phyloP scores from a whole-genome alignment of 2,888 invertebrate genomes.

The Tipula confusa region DNA sequence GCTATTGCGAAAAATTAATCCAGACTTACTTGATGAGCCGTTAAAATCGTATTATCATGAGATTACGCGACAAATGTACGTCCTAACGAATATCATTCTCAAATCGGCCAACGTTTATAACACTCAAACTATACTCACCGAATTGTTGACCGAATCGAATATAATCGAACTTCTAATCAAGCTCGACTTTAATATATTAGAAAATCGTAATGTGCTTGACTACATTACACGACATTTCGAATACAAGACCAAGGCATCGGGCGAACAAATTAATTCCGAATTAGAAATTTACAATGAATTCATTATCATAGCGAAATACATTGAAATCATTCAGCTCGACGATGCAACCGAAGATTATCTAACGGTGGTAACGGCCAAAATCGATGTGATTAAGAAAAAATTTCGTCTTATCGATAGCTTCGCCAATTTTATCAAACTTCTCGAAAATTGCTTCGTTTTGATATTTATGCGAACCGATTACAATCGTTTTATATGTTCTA shows the following conservation, averaged over 20 bases:
- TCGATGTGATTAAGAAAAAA: conserved; percentile 7
- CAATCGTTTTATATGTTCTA: conserved; percentile 26
- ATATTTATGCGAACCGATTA: neutral
- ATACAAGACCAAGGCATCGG: neutral
- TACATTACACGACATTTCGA: neutral
- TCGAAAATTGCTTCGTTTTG: neutral
- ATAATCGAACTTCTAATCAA: neutral
- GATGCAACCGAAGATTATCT: neutral
- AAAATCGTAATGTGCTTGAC: neutral
- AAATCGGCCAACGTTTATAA: neutral
- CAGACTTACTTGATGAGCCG: neutral
- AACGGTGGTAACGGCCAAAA: neutral
- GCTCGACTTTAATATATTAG: neutral
- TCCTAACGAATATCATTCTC: neutral
- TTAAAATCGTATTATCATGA: neutral
- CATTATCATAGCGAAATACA: neutral
- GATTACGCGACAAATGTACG: neutral
- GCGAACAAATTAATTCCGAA: neutral
- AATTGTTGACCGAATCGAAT: neutral
- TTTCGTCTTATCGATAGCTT: neutral
- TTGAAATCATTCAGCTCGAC: neutral
- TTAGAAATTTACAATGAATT: neutral
- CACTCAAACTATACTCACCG: neutral
- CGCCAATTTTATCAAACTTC: neutral
- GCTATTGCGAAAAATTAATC: neutral